These are phyloP conservation scores for Drosophila bipectinata DNA, from an alignment of 1,140 invertebrate genomes.

Conservation along the genomic window DNA sequence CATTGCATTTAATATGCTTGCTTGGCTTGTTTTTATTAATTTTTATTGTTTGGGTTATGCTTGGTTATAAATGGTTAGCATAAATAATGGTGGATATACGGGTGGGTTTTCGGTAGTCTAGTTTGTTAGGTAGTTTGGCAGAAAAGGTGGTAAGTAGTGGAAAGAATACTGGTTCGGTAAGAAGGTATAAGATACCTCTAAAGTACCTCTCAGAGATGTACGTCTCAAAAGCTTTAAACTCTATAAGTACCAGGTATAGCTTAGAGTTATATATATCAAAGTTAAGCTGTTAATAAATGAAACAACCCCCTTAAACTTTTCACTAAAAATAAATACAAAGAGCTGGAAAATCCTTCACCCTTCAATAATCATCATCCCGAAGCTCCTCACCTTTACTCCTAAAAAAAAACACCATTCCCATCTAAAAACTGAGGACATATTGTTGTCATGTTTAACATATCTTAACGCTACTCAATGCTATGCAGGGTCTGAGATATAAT, in stretches of 20 bases:
- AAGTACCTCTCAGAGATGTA: neutral
- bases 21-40: conserved; percentile 74
- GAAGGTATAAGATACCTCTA: neutral
- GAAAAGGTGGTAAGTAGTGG: neutral
- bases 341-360: neutral
- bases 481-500: conserved; percentile 44
- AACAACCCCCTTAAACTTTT: too few relatives aligned
- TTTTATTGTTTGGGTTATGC: conserved; percentile 60
- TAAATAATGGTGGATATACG: conserved; percentile 28
- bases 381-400: neutral
- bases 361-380: neutral
- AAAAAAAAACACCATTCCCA: conserved; percentile 4
- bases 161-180: too few relatives aligned
- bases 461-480: conserved; percentile 77
- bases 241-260: too few relatives aligned
- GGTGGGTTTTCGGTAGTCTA: neutral
- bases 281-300: too few relatives aligned
- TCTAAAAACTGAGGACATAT: conserved; percentile 69
- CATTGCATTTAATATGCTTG: conserved; percentile 76
- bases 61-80: conserved; percentile 50
- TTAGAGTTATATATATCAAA: too few relatives aligned
- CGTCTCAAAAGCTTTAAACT: too few relatives aligned
- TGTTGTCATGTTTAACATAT: conserved; percentile 83
- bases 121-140: neutral
- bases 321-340: too few relatives aligned